Evolutionary conservation across 2,113 vertebrate species (phyloP), one percentile per base, ranked within the genome.

Genomic region (Rhinogobius similis): DNA sequence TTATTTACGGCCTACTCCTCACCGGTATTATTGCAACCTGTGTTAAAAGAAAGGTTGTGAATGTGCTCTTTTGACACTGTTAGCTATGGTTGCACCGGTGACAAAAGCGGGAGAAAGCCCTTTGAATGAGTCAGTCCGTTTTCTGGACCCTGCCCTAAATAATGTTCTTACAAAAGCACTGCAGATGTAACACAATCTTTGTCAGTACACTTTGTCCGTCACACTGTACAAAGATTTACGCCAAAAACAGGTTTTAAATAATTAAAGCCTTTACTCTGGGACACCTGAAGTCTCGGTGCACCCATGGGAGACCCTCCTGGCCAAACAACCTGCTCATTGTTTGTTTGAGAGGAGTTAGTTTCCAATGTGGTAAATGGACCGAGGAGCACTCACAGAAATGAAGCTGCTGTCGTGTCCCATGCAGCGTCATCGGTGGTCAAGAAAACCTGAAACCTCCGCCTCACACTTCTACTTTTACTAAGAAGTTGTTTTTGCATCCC

Each of bases 51-150:
- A 90, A 75, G 68, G 82, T 89, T 41, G 63, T 77, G 75, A 65
- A 89, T 90, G 89, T 92, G 85, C 82, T 79, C 82, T 77, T 85
- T 91, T 89, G 90, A 86, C 59, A 32, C 91, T 78, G 80, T 90
- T 87, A 91, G 84, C 76, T 91, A 82, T 77, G 90, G 87, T 80
- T 86, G 88, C 78, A 66, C 59, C 78, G 62, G 46, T 65, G 91
- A 95, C 88, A 94, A 91, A 89, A 85, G 89, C 26, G 56, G 80
- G 58, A 65, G 82, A 79, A 75, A 26, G 68, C 87, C 81, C 84
- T 93, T 91, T 95, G 86, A 95, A 94, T 93, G 68, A 77, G 87
- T 90, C 83, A 63, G 26, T 18, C 84, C 87, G 86, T 93, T 93
- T 91, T 92, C 63, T 85, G 84, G 69, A 67, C 76, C 73, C 81